Base-by-base conservation (phyloP, 2,888 invertebrate genomes). In the Limnephilus marmoratus region DNA sequence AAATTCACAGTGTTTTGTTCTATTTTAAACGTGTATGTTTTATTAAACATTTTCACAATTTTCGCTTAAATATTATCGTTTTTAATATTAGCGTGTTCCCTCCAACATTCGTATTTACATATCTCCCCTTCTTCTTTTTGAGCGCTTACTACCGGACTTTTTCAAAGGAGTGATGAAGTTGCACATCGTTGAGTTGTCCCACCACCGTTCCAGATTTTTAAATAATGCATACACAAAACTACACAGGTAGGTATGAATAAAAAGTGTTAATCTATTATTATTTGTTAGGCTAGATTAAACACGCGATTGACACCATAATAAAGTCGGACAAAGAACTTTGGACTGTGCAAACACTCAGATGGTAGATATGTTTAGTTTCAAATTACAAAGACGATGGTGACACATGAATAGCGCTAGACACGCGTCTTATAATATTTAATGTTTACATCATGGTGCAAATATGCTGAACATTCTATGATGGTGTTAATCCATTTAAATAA, bases 371-470 rank as follows among this genome's bases (percentile, higher is more conserved):
- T 83, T 7, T 3, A 24, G 83, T 37, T 15, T 83, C 83, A 83
- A 24, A 41, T 83, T 83, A 83, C 83, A 83, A 83, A 83, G 83
- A 37, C 34, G 83, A 24, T 7, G 1, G n/a, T 68, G 68, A 68
- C 68, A 37, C 83, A 83, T 49, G 82, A 29, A 90, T n/a, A 89
- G n/a, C 2, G 24, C 81, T 29, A n/a, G 31, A 31, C 18, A 92
- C 82, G 34, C 34, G 87, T 45, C 68, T 68, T 1, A 29, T 83
- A 53, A 68, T 87, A 95, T 83, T 29, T 5, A 37, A 83, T 18
- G 37, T 83, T 18, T 34, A 15, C 83, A 83, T 68, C 34, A 37
- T 83, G 83, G 37, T 83, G 34, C 83, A 83, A 82, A 82, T 82
- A 82, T 83, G 34, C 83, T 24, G n/a, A 24, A 83, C 83, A n/a